Conservation (phyloP, 2,797 vertebrate species). For the Paguma larvata region DNA sequence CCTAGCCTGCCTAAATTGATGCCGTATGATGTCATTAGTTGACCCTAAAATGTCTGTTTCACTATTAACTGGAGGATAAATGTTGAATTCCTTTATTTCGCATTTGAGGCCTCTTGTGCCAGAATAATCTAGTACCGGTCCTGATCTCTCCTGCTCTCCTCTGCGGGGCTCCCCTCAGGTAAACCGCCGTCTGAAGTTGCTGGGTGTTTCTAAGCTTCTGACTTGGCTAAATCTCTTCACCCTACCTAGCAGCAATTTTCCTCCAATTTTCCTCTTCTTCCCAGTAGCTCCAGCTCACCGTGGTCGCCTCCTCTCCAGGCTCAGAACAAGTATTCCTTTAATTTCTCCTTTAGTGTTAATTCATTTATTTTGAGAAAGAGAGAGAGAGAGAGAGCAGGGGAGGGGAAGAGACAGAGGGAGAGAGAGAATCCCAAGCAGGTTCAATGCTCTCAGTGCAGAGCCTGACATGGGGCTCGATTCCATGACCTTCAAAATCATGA, state of each 20-base stretch:
- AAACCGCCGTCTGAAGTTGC: background rate
- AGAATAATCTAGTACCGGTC: too few relatives aligned
- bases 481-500: too few relatives aligned
- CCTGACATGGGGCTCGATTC: too few relatives aligned
- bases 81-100: too few relatives aligned
- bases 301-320: too few relatives aligned
- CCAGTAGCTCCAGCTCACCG: accelerated
- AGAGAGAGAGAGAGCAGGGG: too few relatives aligned
- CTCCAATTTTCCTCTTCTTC: background rate
- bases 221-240: background rate
- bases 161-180: accelerated
- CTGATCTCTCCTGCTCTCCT: accelerated
- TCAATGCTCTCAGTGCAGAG: too few relatives aligned
- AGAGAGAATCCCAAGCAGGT: too few relatives aligned
- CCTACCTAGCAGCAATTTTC: background rate
- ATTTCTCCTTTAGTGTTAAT: too few relatives aligned
- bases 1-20: background rate
- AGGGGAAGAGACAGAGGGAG: too few relatives aligned
- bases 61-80: background rate
- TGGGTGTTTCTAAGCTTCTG: background rate
- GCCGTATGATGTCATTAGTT: background rate
- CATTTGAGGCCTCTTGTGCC: too few relatives aligned
- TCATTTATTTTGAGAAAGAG: too few relatives aligned
- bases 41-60: background rate
- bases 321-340: background rate